These are phyloP conservation scores for Trichogramma pretiosum DNA, from an alignment of 1,140 invertebrate species.

Conservation along the genomic window DNA sequence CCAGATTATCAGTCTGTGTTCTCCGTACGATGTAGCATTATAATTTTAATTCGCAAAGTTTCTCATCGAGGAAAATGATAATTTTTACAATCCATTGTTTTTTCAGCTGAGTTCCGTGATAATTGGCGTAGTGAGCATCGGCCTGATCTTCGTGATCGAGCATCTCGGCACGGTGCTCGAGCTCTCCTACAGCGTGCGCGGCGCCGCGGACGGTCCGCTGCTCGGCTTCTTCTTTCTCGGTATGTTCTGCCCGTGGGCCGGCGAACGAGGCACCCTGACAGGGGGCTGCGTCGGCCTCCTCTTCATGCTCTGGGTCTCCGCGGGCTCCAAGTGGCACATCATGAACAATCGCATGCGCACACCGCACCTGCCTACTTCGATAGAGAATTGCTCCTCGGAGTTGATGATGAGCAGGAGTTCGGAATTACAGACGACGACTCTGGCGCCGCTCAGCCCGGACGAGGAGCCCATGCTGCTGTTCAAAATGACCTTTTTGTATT, in stretches of 20 bases:
- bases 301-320: constrained; percentile 49
- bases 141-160: constrained; percentile 44
- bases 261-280: constrained; percentile 43
- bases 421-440: constrained; percentile 12
- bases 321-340: constrained; percentile 48
- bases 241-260: constrained; percentile 45
- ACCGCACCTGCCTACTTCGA: constrained; percentile 29
- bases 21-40: too few relatives aligned
- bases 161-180: constrained; percentile 37
- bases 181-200: constrained; percentile 41
- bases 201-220: constrained; percentile 46
- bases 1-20: too few relatives aligned
- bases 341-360: constrained; percentile 28
- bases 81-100: background rate
- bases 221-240: constrained; percentile 49
- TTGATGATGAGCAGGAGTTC: background rate
- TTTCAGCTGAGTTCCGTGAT: constrained; percentile 33
- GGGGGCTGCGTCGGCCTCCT: constrained; percentile 44
- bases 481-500: constrained; percentile 54
- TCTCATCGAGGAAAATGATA: background rate
- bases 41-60: background rate
- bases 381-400: constrained; percentile 32
- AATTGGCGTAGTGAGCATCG: constrained; percentile 42
- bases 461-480: constrained; percentile 34
- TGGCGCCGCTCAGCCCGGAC: constrained; percentile 17